Conservation (phyloP, 2,113 vertebrate species). For the Nycticorax nycticorax region DNA sequence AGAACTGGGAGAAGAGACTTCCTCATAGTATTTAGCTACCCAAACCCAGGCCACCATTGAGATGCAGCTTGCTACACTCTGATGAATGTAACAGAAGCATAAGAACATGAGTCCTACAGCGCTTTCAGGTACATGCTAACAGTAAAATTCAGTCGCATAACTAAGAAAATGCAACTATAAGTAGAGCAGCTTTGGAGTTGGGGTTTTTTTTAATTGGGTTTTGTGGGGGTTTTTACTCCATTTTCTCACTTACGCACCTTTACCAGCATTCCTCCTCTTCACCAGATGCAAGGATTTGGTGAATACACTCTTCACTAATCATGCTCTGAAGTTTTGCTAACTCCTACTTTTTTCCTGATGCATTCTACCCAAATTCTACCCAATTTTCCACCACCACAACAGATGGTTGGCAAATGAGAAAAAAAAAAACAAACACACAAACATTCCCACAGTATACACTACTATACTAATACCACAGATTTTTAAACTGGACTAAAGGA, state of each 20-base stretch:
- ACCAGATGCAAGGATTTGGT: background rate
- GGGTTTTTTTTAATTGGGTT: rapidly evolving
- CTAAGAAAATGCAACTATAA: background rate
- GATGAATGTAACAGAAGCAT: background rate
- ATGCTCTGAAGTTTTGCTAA: background rate
- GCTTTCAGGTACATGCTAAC: background rate
- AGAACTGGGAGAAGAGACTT: background rate
- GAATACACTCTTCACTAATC: background rate
- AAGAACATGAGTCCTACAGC: background rate
- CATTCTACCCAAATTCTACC: background rate
- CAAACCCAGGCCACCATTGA: background rate
- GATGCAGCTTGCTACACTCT: background rate
- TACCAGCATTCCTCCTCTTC: background rate
- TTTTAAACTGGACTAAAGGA: background rate
- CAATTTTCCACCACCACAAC: background rate
- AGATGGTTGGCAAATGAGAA: background rate
- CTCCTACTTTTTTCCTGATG: background rate
- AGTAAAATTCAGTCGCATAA: background rate
- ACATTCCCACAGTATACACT: rapidly evolving
- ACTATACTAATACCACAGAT: background rate
- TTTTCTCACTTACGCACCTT: background rate
- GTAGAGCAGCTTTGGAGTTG: background rate
- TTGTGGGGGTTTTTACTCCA: background rate
- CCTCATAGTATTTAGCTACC: background rate
- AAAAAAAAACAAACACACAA: background rate